These are phyloP conservation scores for Colletes gigas DNA, from an alignment of 1,140 invertebrate species.

Conservation along the genomic window DNA sequence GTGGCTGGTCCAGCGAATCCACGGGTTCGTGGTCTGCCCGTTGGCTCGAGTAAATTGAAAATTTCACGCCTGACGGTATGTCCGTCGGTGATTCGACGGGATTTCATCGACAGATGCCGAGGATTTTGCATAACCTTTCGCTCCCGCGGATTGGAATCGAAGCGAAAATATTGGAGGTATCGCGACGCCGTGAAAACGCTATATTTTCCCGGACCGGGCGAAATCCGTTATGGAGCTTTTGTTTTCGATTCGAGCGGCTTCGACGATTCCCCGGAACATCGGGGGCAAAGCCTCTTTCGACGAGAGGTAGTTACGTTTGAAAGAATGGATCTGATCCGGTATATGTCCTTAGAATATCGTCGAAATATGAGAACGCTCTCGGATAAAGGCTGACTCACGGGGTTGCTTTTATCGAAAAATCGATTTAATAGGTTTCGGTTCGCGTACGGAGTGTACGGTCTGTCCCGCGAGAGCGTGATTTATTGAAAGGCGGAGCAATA, in stretches of 20 bases:
- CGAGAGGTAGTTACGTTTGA: too few relatives aligned
- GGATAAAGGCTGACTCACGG: too few relatives aligned
- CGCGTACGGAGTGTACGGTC: too few relatives aligned
- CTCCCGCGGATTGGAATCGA: conserved; percentile 41
- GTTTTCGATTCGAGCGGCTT: conserved; percentile 4
- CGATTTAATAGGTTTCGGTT: too few relatives aligned
- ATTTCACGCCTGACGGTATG: conserved; percentile 65
- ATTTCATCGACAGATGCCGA: conserved; percentile 66
- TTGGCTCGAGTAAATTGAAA: conserved; percentile 65
- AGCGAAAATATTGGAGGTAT: conserved; percentile 57
- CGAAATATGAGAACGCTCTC: too few relatives aligned
- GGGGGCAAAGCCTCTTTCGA: conserved; percentile 3
- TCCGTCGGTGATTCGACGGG: conserved; percentile 43
- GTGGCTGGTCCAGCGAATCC: conserved; percentile 18
- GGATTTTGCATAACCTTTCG: conserved; percentile 65
- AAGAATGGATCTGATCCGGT: background rate
- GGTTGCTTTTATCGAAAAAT: too few relatives aligned
- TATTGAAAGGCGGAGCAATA: too few relatives aligned
- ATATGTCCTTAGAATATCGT: too few relatives aligned
- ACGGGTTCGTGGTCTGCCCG: conserved; percentile 30
- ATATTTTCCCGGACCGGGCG: conserved; percentile 33
- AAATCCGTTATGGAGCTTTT: conserved; percentile 27
- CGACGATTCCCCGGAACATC: too few relatives aligned
- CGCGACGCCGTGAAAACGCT: conserved; percentile 35
- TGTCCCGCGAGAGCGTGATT: too few relatives aligned